Evolutionary conservation across 2,797 vertebrate genomes (phyloP).

Genomic region (Alectoris magna): DNA sequence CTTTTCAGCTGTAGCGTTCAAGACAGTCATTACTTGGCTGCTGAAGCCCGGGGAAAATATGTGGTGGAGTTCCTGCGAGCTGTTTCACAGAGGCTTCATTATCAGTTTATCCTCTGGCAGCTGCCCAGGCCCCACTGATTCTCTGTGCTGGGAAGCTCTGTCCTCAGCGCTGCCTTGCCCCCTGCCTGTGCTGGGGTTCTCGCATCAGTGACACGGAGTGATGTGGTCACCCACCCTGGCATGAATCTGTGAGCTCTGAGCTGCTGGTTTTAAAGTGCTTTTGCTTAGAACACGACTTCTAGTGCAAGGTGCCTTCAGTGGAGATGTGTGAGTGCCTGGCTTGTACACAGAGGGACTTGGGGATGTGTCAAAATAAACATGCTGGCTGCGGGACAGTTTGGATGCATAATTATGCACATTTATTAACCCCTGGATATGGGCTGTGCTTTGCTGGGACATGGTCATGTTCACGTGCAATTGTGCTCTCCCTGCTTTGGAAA

Average conservation of each 20-base stretch:
- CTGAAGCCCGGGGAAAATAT: conserved; percentile 57
- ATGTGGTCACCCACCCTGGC: neutral
- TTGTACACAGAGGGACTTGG: neutral
- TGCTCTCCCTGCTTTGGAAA: conserved; percentile 3
- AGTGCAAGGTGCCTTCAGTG: neutral
- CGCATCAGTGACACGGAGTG: neutral
- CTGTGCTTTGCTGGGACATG: neutral
- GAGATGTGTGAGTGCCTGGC: neutral
- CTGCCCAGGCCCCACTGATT: neutral
- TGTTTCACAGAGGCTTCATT: conserved; percentile 42
- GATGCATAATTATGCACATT: neutral
- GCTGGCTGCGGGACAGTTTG: neutral
- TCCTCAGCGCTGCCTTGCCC: neutral
- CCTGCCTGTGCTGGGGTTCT: neutral
- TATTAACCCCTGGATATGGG: neutral
- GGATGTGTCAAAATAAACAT: neutral
- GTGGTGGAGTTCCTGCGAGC: conserved; percentile 24
- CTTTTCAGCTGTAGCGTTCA: neutral
- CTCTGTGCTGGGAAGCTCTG: neutral
- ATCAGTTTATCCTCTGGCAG: conserved; percentile 34
- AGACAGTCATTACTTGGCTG: conserved; percentile 49
- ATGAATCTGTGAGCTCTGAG: neutral
- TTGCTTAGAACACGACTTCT: neutral
- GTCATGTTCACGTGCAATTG: neutral
- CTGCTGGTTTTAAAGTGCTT: neutral